Evolutionary conservation across 2,888 invertebrate species (phyloP), one percentile per base, ranked within the genome.

Genomic region (Eupithecia dodoneata): DNA sequence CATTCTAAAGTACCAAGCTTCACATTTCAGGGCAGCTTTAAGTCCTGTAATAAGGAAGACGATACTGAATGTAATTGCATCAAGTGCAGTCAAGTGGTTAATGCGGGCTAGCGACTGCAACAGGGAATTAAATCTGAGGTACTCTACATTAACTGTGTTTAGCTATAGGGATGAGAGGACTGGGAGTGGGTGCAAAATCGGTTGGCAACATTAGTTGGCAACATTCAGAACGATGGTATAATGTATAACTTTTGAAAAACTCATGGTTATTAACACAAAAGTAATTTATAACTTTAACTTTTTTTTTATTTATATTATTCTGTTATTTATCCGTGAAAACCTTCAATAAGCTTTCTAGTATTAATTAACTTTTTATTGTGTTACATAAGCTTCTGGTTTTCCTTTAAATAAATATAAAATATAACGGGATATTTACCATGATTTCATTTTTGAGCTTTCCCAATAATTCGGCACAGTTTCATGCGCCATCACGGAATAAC

Each of bases 41-140:
- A 76, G 73, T 71, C 49, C 52, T 47, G 71, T 73, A 75, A 78
- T 78, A 76, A 76, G 78, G 78, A 76, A 78, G 78, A 72, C 71
- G 74, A 63, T 45, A 70, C 59, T 71, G 44, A 18, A 44, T 73
- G 72, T 77, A 75, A 75, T 73, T 78, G 73, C 74, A 49, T 74
- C 69, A 69, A 78, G 78, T 78, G 78, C 74, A 67, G 66, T 72
- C 72, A 74, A 78, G 76, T 78, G 78, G 71, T 55, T 76, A 72
- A 76, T 74, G 74, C 52, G 69, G 69, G 52, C 67, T 71, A 42
- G 71, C 49, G 59, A 76, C 73, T 73, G 78, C 75, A 75, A 75
- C 67, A 71, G 75, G 42, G 7, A 76, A 72, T 72, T 66, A 72
- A 72, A 71, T 73, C 65, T 55, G 69, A 65, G 42, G 7, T 73